These are phyloP conservation scores for Epicauta chinensis DNA, from an alignment of 1,140 invertebrate genomes.

Conservation along the genomic window DNA sequence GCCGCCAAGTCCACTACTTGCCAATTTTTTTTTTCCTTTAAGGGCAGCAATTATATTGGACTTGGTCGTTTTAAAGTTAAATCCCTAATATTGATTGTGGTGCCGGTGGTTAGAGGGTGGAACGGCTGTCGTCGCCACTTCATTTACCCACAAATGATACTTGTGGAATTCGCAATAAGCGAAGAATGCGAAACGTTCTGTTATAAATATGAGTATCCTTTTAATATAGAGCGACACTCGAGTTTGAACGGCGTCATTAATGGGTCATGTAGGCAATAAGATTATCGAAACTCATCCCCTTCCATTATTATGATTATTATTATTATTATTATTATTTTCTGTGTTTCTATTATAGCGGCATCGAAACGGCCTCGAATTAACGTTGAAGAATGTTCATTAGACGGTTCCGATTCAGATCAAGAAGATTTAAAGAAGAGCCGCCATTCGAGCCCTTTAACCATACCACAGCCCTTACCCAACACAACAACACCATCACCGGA, in stretches of 20 bases:
- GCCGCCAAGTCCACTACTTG: too few relatives aligned
- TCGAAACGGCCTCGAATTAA: conserved; percentile 52
- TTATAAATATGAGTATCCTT: conserved; percentile 37
- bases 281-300: too few relatives aligned
- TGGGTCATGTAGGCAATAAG: conserved; percentile 19
- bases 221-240: conserved; percentile 21
- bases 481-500: conserved; percentile 44
- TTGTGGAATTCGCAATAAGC: conserved; percentile 41
- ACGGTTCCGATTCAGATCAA: conserved; percentile 47
- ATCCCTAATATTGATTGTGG: too few relatives aligned
- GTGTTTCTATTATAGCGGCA: conserved; percentile 38
- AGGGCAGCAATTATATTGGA: too few relatives aligned
- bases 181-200: conserved; percentile 31
- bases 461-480: conserved; percentile 34
- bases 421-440: conserved; percentile 37
- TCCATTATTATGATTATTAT: not conserved
- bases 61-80: too few relatives aligned
- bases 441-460: conserved; percentile 20
- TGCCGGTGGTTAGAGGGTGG: conserved; percentile 14
- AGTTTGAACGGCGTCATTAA: conserved; percentile 19
- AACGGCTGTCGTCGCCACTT: conserved; percentile 35
- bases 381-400: conserved; percentile 47
- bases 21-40: too few relatives aligned
- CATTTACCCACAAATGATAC: conserved; percentile 40
- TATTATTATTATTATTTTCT: conserved; percentile 21